Evolutionary conservation across 2,888 invertebrate species (phyloP), one percentile per base, ranked within the genome.

Genomic region (Phalera bucephala): DNA sequence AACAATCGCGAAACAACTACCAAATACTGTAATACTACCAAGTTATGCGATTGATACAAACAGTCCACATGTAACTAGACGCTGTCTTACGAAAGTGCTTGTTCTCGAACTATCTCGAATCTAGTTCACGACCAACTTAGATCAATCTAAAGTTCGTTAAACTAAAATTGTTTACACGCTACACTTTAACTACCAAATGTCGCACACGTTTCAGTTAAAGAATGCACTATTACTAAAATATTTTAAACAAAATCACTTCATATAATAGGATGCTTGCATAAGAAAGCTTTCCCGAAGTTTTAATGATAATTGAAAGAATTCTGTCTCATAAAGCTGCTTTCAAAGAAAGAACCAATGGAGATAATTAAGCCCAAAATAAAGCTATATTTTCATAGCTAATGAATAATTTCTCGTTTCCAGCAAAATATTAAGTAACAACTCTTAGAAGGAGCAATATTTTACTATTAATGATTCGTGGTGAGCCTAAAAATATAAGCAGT

Each of bases 31-130:
- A n/a, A n/a, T n/a, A 49, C 37, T 54, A 43, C 32, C 32, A 53
- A 48, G 43, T 46, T 52, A 46, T 31, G 17, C 45, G 52, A 59
- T 59, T 62, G 49, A 49, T 56, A 56, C 57, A 53, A 53, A 50
- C 53, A 55, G 49, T 39, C 46, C 32, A 42, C 55, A 50, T 45
- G 50, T 42, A 46, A 55, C 45, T 12, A 41, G 33, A 41, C 25
- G 33, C 33, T 29, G 15, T 20, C 27, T 40, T 36, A 31, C 28
- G 27, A 26, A 26, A 29, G 7, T 17, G 17, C 17, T 17, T 5
- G 12, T 23, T 37, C 12, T 11, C 21, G 20, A 38, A 31, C 34
- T 44, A 2, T 34, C n/a, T n/a, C n/a, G 36, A 50, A 42, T 28
- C 39, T 31, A 40, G 33, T 27, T 39, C 40, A 32, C 44, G 8